phyloP scores from a whole-genome alignment of 2,888 invertebrate genomes.

The Meandrusa payeni region DNA sequence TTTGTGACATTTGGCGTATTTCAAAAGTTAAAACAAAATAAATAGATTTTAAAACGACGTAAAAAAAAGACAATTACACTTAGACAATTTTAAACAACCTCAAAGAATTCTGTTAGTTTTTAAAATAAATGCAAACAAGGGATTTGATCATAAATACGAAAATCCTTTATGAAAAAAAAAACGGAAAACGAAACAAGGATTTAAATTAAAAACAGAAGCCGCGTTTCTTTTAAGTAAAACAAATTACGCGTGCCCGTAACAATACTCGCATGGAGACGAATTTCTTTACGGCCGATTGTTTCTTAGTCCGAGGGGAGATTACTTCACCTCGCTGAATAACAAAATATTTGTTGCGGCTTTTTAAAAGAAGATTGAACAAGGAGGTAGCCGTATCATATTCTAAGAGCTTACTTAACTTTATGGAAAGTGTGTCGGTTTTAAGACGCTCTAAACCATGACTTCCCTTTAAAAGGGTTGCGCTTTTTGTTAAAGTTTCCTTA shows the following conservation, averaged over 20 bases:
- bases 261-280: slow-evolving; percentile 52
- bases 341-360: slow-evolving; percentile 67
- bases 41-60: too few species aligned
- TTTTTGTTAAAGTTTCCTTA: slow-evolving; percentile 73
- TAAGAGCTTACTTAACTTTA: slow-evolving; percentile 76
- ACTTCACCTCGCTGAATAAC: slow-evolving; percentile 63
- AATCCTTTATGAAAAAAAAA: slow-evolving; percentile 17
- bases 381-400: slow-evolving; percentile 72
- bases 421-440: slow-evolving; percentile 70
- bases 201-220: slow-evolving; percentile 37
- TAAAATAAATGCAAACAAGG: too few species aligned
- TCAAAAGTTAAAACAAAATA: too few species aligned
- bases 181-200: slow-evolving; percentile 15
- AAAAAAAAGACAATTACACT: too few species aligned
- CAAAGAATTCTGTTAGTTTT: too few species aligned
- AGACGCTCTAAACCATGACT: slow-evolving; percentile 70
- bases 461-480: slow-evolving; percentile 74
- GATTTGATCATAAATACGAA: too few species aligned
- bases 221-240: slow-evolving; percentile 44
- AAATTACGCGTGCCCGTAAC: slow-evolving; percentile 53
- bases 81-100: too few species aligned
- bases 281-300: slow-evolving; percentile 63
- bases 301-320: slow-evolving; percentile 60
- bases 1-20: too few species aligned
- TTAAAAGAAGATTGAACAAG: slow-evolving; percentile 71